phyloP scores from a whole-genome alignment of 2,888 invertebrate species.

The Drosophila siamana region DNA sequence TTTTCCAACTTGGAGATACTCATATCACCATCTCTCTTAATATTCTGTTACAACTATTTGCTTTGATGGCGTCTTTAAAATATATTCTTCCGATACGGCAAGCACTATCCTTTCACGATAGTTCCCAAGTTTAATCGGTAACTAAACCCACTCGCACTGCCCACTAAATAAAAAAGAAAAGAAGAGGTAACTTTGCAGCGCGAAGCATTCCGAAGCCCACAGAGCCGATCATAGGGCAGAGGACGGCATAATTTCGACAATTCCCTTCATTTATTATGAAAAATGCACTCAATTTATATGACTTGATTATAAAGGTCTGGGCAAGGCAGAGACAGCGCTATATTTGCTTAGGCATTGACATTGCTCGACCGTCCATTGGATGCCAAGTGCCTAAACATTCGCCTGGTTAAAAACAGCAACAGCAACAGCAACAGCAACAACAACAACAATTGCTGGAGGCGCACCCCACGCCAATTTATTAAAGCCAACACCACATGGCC shows the following conservation, averaged over 20 bases:
- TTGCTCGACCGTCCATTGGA: constrained; percentile 42
- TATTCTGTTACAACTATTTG: not conserved
- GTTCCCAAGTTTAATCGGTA: not conserved
- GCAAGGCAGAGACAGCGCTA: constrained; percentile 29
- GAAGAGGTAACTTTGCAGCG: not conserved
- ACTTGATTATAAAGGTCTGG: constrained; percentile 76
- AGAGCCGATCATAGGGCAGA: constrained; percentile 34
- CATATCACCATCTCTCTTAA: not conserved
- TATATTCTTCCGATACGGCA: not conserved
- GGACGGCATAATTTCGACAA: constrained; percentile 75
- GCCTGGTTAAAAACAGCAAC: constrained; percentile 25
- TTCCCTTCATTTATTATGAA: constrained; percentile 78
- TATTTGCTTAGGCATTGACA: constrained; percentile 76
- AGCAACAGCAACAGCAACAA: constrained; percentile 46
- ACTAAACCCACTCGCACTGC: constrained; percentile 46
- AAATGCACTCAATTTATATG: constrained; percentile 80
- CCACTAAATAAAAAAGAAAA: constrained; percentile 1
- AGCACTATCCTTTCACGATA: constrained; percentile 4
- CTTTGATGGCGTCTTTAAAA: not conserved
- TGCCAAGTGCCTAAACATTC: constrained; percentile 47
- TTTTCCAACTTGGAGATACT: too few relatives aligned
- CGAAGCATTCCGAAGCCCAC: constrained; percentile 12
- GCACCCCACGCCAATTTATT: constrained; percentile 81
- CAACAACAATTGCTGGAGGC: constrained; percentile 63
- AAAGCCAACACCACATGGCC: constrained; percentile 72